Percentiles rank a stretch among this genome's conserved stretches.
These are phyloP conservation scores for Drosophila gaucha DNA, from an alignment of 2,888 invertebrate species.

Conservation along the genomic window DNA sequence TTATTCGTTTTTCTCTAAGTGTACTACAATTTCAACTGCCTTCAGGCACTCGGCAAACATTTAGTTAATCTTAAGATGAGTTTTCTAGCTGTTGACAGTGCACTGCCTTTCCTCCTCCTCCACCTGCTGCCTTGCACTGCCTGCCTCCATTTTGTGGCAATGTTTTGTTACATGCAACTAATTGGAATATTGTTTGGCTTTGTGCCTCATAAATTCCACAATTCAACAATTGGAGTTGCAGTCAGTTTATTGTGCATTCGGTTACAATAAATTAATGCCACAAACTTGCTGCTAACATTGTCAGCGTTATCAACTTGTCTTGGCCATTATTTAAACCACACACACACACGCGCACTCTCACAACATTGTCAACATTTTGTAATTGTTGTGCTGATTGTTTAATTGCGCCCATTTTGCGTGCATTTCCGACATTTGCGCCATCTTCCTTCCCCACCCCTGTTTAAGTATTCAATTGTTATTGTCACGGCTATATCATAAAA, in stretches of 20 bases:
- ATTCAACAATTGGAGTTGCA: constrained; percentile 41
- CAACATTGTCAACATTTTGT: constrained; percentile 58
- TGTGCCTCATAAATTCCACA: constrained; percentile 51
- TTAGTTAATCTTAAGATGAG: constrained; percentile 59
- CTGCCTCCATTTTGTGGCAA: constrained; percentile 1
- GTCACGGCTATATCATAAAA: constrained; percentile 4
- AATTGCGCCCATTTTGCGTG: constrained; percentile 78
- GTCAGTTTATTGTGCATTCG: constrained; percentile 68
- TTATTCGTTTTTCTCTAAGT: not conserved
- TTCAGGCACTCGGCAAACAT: constrained; percentile 58
- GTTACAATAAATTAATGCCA: constrained; percentile 74
- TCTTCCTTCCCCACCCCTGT: constrained; percentile 12
- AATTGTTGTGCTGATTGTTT: constrained; percentile 80
- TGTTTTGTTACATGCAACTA: constrained; percentile 44
- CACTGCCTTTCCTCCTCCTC: not conserved
- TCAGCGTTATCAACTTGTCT: constrained; percentile 71
- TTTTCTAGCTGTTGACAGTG: constrained; percentile 41
- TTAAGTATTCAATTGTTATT: constrained; percentile 24
- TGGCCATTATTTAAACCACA: constrained; percentile 50
- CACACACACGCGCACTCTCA: not conserved
- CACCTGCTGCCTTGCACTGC: not conserved
- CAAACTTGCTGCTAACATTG: constrained; percentile 72
- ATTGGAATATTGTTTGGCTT: constrained; percentile 48
- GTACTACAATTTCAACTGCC: not conserved
- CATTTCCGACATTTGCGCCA: constrained; percentile 54